Base-by-base conservation (phyloP, 30 jellyfish, hydroid and myxozoan genomes). In the Aurelia sp. region DNA sequence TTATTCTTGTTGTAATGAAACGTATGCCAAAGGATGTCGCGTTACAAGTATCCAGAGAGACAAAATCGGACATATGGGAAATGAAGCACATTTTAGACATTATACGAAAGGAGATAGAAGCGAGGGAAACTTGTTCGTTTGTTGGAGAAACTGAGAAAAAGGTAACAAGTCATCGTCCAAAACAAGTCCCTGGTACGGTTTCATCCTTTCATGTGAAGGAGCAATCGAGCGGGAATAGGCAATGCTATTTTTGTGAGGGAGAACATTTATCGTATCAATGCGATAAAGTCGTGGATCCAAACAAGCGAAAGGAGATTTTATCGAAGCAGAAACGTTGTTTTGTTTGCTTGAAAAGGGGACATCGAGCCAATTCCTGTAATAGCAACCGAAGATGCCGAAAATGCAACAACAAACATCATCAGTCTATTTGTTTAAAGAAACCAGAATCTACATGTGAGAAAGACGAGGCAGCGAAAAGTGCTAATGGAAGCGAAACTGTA, bases 1-100 rank as follows among this genome's bases (percentile, higher is more conserved):
- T 86, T 19, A 51, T 86, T 17, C 93, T 93, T 0, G 68, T 86
- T 12, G 62, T 78, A 0, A 78, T 59, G 88, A 53, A 83, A 2
- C 81, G 81, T 0, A 78, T 78, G 88, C 88, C 88, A 13, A 30
- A 44, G 12, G 78, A 78, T 53, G 61, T 78, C 16, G 33, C 88
- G 16, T 40, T 78, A 8, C 88, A 78, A 78, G 81, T 55, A 0
- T 58, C 81, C 0, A 16, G 78, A 35, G 61, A 55, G 10, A 61
- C 64, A 16, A 30, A 33, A 16, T 60, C 59, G 30, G 78, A 78
- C 0, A 60, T 48, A 3, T 55, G 88, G 88, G 24, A 22, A 22
- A 58, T 72, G 21, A 72, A 51, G 24, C 67, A 47, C 8, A 69
- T 78, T 10, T 18, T 78, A 21, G 88, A 78, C 0, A 78, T 78